phyloP scores from a whole-genome alignment of 2,797 vertebrate species.

The Furcifer pardalis region DNA sequence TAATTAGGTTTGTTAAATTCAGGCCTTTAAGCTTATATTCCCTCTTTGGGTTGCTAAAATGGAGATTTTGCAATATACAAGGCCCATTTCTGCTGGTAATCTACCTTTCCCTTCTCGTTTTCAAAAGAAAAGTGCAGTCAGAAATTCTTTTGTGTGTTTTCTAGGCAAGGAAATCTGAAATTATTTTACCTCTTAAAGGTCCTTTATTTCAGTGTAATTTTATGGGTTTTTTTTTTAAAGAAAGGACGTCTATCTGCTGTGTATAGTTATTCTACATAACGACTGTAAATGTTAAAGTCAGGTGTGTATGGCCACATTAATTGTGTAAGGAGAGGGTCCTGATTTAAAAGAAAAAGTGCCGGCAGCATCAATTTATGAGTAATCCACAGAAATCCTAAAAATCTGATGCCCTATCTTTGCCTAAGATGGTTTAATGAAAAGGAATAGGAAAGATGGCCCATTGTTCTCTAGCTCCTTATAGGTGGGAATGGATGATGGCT shows the following conservation, averaged over 20 bases:
- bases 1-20: conserved; percentile 99
- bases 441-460: neutral
- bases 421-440: too few species aligned
- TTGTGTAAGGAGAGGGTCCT: neutral
- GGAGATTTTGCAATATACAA: conserved; percentile 65
- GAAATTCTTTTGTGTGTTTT: conserved; percentile 41
- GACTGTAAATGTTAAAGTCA: neutral
- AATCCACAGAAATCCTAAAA: too few species aligned
- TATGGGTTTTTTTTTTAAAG: neutral
- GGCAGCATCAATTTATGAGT: neutral
- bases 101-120: neutral
- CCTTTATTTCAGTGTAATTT: conserved; percentile 44
- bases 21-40: conserved; percentile 87
- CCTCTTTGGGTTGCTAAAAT: conserved; percentile 80
- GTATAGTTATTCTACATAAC: too few species aligned
- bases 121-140: conserved; percentile 33
- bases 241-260: too few species aligned
- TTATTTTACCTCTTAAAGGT: conserved; percentile 49
- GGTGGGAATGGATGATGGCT: neutral
- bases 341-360: neutral
- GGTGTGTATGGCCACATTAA: neutral
- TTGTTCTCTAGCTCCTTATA: neutral
- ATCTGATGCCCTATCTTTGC: too few species aligned
- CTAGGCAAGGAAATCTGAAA: conserved; percentile 43
- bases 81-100: conserved; percentile 50